Evolutionary conservation across 2,797 vertebrate genomes (phyloP).

Genomic region (Eurystomus glaucurus): DNA sequence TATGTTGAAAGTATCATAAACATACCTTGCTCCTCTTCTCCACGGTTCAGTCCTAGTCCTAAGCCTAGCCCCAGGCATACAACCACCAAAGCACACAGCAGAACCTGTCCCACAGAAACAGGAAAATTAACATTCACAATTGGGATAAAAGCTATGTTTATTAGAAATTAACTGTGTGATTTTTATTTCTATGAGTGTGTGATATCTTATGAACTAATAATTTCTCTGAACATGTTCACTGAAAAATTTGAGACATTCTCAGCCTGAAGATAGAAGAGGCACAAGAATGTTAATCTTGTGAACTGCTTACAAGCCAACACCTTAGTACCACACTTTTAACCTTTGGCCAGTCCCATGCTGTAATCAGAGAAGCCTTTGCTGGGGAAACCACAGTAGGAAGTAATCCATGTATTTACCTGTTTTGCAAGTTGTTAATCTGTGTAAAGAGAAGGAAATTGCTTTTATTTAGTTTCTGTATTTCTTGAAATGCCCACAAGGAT

Average conservation of each 20-base stretch:
- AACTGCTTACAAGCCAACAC: background rate
- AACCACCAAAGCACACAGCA: conserved; percentile 80
- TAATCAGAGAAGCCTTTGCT: background rate
- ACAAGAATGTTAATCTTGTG: background rate
- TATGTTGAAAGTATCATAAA: background rate
- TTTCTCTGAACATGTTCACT: background rate
- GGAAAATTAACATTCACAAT: background rate
- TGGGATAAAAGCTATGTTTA: background rate
- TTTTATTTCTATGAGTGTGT: background rate
- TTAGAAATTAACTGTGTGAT: background rate
- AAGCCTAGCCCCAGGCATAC: conserved; percentile 84
- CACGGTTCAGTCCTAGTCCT: conserved; percentile 79
- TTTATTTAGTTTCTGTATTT: background rate
- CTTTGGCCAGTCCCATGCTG: background rate
- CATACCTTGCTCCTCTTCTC: conserved; percentile 75
- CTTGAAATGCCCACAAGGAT: background rate
- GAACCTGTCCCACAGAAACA: conserved; percentile 76
- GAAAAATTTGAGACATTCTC: background rate
- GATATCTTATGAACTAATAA: background rate
- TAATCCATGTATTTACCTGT: background rate
- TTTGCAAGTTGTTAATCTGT: background rate
- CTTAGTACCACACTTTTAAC: background rate
- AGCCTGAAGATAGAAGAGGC: background rate
- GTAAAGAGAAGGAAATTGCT: background rate
- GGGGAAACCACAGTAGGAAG: background rate